These are phyloP conservation scores for Numida meleagris DNA, from an alignment of 2,113 vertebrate species.

Conservation along the genomic window DNA sequence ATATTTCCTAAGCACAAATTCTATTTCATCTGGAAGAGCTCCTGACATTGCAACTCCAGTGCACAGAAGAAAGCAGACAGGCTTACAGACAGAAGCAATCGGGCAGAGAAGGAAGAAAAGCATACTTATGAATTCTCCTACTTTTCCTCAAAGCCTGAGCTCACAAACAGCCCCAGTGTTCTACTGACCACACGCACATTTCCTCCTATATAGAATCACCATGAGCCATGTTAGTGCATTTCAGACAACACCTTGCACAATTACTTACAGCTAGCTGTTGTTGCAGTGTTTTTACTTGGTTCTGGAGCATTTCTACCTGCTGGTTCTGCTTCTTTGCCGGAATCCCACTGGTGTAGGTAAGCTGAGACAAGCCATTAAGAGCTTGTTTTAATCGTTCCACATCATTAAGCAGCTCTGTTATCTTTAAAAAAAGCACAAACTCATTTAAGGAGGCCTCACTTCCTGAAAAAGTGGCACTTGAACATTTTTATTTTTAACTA, in stretches of 20 bases:
- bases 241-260: neutral
- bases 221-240: neutral
- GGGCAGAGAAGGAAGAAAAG: neutral
- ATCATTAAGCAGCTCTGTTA: slow-evolving; percentile 91
- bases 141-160: neutral
- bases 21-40: neutral
- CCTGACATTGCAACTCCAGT: neutral
- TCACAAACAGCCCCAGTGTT: neutral
- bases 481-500: neutral
- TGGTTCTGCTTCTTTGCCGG: slow-evolving; percentile 89
- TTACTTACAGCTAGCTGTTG: slow-evolving; percentile 95
- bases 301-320: slow-evolving; percentile 88
- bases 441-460: neutral
- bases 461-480: neutral
- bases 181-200: neutral
- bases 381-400: slow-evolving; percentile 93
- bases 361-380: slow-evolving; percentile 91
- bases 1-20: fast-evolving
- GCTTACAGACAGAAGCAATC: neutral
- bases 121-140: fast-evolving
- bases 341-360: slow-evolving; percentile 83
- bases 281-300: slow-evolving; percentile 89
- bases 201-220: neutral
- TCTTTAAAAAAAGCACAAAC: slow-evolving; percentile 73
- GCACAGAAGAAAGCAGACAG: neutral